Evolutionary conservation across 2,113 vertebrate species (phyloP), one percentile per base, ranked within the genome.

Genomic region (Geothlypis trichas): DNA sequence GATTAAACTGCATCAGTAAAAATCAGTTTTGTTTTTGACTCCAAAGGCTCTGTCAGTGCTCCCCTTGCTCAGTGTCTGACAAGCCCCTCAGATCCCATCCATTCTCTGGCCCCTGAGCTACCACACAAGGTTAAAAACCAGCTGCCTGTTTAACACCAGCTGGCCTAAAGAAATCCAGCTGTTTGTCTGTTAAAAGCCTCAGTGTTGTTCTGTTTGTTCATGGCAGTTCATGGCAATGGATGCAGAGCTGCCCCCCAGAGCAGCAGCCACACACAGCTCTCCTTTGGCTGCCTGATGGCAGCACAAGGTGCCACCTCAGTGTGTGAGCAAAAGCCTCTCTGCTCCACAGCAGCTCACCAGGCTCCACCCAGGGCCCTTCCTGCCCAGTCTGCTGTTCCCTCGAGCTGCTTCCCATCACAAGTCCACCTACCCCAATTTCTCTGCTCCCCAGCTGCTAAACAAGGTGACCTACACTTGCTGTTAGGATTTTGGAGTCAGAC

Each of bases 401-500:
- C 33, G 28, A n/a, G 42, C 15, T 54, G 41, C 55, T 61, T 77
- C 75, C 85, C 66, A 54, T 58, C 63, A 49, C 59, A 74, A 63
- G 49, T 79, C 59, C 82, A 68, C 13, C 69, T n/a, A 84, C 20
- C 31, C 75, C 3, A 3, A 47, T 66, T 86, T 35, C 79, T 73
- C 46, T 51, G 47, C 61, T 88, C 72, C 62, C 23, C 19, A 89
- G 88, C 79, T 90, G 11, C 55, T 67, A 5, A 80, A 47, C 46
- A 78, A 96, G 89, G 96, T 95, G 92, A 96, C 73, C 86, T 84
- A 81, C 22, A 59, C 72, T 77, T 81, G 76, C 65, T 90, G 67
- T 66, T 67, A 77, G 65, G 80, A 81, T 90, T 88, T 12, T 86
- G 79, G 80, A 90, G 49, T 54, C 71, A 80, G 88, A 66, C 49